Evolutionary conservation across 2,888 invertebrate genomes (phyloP).

Genomic region (Erynnis tages): DNA sequence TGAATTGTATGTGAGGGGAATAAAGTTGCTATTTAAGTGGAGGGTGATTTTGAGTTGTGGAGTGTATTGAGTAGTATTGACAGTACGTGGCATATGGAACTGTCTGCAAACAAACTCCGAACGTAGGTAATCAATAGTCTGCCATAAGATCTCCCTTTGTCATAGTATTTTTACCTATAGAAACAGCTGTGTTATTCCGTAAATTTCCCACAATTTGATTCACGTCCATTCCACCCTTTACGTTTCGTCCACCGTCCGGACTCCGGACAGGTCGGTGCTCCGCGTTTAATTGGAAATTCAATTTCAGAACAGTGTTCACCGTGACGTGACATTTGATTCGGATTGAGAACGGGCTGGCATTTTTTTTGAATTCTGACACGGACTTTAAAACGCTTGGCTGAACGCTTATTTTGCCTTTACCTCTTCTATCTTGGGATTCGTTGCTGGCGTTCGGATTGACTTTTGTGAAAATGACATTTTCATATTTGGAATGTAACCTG

Average conservation of each 20-base stretch:
- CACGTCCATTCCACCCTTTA: not conserved
- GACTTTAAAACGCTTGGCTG: slow-evolving; percentile 15
- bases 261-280: slow-evolving; percentile 22
- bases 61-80: slow-evolving; percentile 16
- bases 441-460: not conserved
- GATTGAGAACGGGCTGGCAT: slow-evolving; percentile 29
- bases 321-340: slow-evolving; percentile 36
- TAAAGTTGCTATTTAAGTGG: slow-evolving; percentile 15
- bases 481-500: too few species aligned
- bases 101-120: too few species aligned
- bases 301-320: slow-evolving; percentile 34
- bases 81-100: slow-evolving; percentile 20
- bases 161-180: too few species aligned
- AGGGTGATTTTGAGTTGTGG: not conserved
- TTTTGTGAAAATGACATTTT: too few species aligned
- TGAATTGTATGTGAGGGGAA: slow-evolving; percentile 2
- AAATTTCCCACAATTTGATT: not conserved
- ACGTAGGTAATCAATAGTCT: too few species aligned
- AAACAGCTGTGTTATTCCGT: not conserved
- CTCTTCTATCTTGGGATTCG: slow-evolving; percentile 9
- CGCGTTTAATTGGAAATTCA: slow-evolving; percentile 43
- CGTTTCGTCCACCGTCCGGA: slow-evolving; percentile 17
- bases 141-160: too few species aligned
- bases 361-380: slow-evolving; percentile 18
- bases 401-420: slow-evolving; percentile 10